Evolutionary conservation across 2,888 invertebrate genomes (phyloP), one percentile per base, ranked within the genome.

Genomic region (Conops quadrifasciatus): DNA sequence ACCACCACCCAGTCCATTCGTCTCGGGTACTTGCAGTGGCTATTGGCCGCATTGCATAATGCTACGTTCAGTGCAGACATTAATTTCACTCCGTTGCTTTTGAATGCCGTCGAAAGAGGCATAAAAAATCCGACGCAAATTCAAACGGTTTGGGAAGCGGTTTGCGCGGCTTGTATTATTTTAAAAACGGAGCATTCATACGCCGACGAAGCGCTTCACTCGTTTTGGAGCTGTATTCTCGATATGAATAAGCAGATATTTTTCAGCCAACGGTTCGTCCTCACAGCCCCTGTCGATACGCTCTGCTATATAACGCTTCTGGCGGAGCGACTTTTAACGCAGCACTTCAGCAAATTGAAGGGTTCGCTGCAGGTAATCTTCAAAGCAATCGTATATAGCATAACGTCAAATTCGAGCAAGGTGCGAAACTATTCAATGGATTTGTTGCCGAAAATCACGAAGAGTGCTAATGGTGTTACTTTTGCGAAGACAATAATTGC

Each of bases 161-260:
- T 93, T 2, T 89, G 90, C 73, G 91, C 93, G 2, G 88, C 91
- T 5, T 89, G 90, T 78, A 85, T 94, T 59, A 85, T 94, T 47
- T 84, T 93, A 9, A 90, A 90, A 81, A 86, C 93, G 1, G 88
- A 90, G 30, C 82, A 88, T 45, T 87, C 88, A 64, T 87, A 87
- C 59, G 78, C 79, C 2, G 75, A 78, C 67, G 87, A 88, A 70
- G 87, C 85, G 56, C 84, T 88, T 67, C 82, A 84, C 56, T 87
- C 87, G 56, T 87, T 93, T 77, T 94, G 94, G 93, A 89, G 88
- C 51, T 88, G 91, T 62, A 86, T 94, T n/a, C 81, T 90, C 53
- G 93, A 94, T 83, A 88, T 91, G 79, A 92, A 93, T 71, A 93
- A 93, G 80, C 93, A 93, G 80, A 87, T 93, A 71, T 92, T 96